phyloP scores from a whole-genome alignment of 2,113 vertebrate genomes.

The Mystacornis crossleyi region DNA sequence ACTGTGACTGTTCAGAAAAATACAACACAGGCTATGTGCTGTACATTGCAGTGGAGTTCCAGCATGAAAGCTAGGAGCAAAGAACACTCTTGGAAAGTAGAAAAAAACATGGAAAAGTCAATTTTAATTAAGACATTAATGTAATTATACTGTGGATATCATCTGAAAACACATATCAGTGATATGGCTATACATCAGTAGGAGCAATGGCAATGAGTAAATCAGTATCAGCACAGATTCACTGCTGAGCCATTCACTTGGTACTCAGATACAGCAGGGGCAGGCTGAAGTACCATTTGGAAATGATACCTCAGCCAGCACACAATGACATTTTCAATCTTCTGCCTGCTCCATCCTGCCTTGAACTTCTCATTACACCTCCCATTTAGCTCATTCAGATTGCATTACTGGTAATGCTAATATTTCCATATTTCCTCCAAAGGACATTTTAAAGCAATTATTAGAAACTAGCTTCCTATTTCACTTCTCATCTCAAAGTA shows the following conservation, averaged over 20 bases:
- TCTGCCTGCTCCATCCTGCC: constrained; percentile 12
- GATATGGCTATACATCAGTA: background rate
- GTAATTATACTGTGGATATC: background rate
- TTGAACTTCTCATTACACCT: constrained; percentile 42
- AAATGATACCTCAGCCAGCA: background rate
- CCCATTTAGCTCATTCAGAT: constrained; percentile 55
- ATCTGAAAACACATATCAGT: background rate
- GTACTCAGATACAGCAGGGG: background rate
- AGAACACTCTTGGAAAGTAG: background rate
- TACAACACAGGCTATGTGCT: background rate
- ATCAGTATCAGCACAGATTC: background rate
- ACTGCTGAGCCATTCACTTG: background rate
- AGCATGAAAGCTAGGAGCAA: background rate
- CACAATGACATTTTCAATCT: constrained; percentile 18
- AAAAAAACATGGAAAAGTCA: background rate
- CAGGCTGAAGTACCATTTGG: background rate
- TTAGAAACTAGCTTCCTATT: constrained; percentile 63
- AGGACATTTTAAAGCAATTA: constrained; percentile 61
- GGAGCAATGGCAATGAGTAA: background rate
- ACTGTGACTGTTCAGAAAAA: background rate
- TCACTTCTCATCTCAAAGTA: constrained; percentile 59
- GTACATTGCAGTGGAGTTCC: background rate
- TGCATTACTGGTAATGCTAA: constrained; percentile 58
- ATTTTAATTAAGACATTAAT: background rate
- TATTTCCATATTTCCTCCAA: constrained; percentile 61